Evolutionary conservation across 2,113 vertebrate species (phyloP).

Genomic region (Nicator chloris): DNA sequence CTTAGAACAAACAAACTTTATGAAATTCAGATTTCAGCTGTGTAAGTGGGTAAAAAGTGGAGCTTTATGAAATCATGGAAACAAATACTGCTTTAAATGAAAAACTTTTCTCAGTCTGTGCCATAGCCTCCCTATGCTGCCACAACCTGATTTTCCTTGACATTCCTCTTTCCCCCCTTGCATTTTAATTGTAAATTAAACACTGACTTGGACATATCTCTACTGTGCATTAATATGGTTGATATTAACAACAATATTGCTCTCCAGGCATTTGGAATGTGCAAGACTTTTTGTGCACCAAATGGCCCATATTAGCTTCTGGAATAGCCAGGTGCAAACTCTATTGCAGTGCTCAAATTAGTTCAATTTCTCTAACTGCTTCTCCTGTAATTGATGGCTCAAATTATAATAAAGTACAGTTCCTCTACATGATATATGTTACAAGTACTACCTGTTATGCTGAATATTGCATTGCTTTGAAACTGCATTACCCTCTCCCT

Average conservation of each 20-base stretch:
- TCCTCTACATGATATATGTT: constrained; percentile 51
- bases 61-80: constrained; percentile 20
- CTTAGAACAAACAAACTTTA: constrained; percentile 3
- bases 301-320: constrained; percentile 57
- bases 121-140: neutral
- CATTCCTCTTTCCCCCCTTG: neutral
- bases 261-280: constrained; percentile 11
- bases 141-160: neutral
- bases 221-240: constrained; percentile 4
- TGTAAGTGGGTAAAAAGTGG: constrained; percentile 1
- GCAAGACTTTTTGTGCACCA: constrained; percentile 43
- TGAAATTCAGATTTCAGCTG: constrained; percentile 3
- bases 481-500: constrained; percentile 30
- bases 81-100: constrained; percentile 9
- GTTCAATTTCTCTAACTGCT: constrained; percentile 55
- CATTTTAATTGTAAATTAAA: constrained; percentile 29
- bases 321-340: constrained; percentile 50
- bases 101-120: neutral
- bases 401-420: constrained; percentile 44
- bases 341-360: constrained; percentile 49
- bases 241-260: constrained; percentile 45
- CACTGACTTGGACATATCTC: neutral
- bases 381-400: constrained; percentile 43
- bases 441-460: constrained; percentile 42
- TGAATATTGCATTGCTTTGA: constrained; percentile 61